Evolutionary conservation across 2,113 vertebrate genomes (phyloP).

Genomic region (Sitta europaea): DNA sequence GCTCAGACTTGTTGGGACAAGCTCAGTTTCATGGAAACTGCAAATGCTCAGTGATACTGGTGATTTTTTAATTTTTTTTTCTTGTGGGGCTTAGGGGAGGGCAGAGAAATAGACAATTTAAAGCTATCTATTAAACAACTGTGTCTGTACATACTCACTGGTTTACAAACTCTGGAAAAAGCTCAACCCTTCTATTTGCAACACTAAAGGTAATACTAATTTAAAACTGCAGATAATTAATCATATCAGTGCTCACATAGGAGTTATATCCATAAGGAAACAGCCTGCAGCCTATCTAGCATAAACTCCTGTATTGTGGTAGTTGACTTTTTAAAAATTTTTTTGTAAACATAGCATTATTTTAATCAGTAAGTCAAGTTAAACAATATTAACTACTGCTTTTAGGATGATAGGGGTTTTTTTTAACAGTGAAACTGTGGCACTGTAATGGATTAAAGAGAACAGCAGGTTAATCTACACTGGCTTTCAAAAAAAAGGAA

Average conservation of each 20-base stretch:
- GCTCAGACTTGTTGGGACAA: not conserved
- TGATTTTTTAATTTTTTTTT: not conserved
- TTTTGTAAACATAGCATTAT: constrained; percentile 54
- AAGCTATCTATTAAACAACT: constrained; percentile 25
- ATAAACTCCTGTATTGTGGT: constrained; percentile 48
- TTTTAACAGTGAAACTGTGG: constrained; percentile 64
- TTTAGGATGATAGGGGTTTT: constrained; percentile 49
- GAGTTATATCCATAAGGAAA: constrained; percentile 32
- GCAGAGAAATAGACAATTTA: constrained; percentile 17
- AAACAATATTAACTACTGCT: constrained; percentile 65
- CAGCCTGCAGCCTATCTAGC: constrained; percentile 49
- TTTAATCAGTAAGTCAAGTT: constrained; percentile 65
- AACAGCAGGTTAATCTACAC: constrained; percentile 47
- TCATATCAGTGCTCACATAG: constrained; percentile 50
- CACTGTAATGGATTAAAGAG: constrained; percentile 29
- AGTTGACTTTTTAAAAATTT: not conserved
- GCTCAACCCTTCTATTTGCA: constrained; percentile 26
- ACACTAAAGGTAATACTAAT: constrained; percentile 52
- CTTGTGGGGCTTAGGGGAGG: not conserved
- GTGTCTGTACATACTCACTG: constrained; percentile 25
- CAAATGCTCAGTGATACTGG: constrained; percentile 31
- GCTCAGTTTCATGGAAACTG: not conserved
- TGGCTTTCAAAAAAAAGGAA: constrained; percentile 43
- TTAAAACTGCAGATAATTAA: constrained; percentile 38
- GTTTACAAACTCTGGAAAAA: constrained; percentile 25